Evolutionary conservation across 2,888 invertebrate genomes (phyloP), one percentile per base, ranked within the genome.

Genomic region (Meganola albula): DNA sequence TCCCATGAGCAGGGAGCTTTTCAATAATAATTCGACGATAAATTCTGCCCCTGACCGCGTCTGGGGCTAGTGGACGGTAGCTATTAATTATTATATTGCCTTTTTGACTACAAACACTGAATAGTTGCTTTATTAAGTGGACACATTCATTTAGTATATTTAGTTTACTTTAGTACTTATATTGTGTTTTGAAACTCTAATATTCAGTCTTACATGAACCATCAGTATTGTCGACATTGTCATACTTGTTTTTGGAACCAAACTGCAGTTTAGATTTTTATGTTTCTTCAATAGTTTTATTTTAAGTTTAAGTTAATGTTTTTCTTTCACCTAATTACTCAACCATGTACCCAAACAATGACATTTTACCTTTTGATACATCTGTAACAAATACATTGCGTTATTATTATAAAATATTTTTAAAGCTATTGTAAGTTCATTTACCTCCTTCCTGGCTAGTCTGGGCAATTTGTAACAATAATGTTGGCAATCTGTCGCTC

Each of bases 401-500:
- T 18, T 26, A 25, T 25, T 16, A 31, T 24, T 18, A n/a, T 27
- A 32, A 24, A 44, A 44, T 48, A 48, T 44, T 16, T 16, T 4
- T 6, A 5, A 16, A 16, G 16, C 16, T 44, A 47, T 52, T 46
- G 51, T 33, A 48, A 51, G 80, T 73, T 74, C 74, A 68, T 64
- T n/a, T n/a, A n/a, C 54, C 60, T 78, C 77, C 75, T 76, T 53
- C 40, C 40, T 22, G 53, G 49, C 44, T 58, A 53, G 80, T 79
- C 79, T 79, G 59, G 48, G 68, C 73, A 55, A 82, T 84, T 75
- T 70, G 72, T 83, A 74, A 77, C 67, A 57, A 69, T 82, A 82
- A 84, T 83, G 76, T 63, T 43, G 50, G 75, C 80, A 77, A 83
- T 84, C 74, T 77, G 78, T 83, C 77, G 73, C 62, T 64, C 58